Evolutionary conservation across 2,888 invertebrate genomes (phyloP).

Genomic region (Dolichopus griseipennis): DNA sequence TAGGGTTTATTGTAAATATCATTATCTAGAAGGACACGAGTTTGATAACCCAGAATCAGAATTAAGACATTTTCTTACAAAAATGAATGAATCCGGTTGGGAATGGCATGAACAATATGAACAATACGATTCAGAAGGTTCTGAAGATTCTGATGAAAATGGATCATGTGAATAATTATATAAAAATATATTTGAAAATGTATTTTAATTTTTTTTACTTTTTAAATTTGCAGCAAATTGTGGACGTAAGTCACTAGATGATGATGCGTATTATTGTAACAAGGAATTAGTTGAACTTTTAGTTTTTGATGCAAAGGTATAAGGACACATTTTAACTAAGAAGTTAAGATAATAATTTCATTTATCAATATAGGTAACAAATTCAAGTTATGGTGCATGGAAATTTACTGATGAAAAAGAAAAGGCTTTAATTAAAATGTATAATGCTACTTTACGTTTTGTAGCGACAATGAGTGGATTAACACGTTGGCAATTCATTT

Average conservation of each 20-base stretch:
- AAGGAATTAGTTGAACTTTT: constrained; percentile 74
- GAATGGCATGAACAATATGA: constrained; percentile 56
- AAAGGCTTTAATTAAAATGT: constrained; percentile 51
- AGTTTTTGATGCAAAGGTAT: constrained; percentile 80
- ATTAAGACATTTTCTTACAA: constrained; percentile 62
- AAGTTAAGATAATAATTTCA: not conserved
- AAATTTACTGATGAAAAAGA: constrained; percentile 47
- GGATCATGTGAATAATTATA: constrained; percentile 20
- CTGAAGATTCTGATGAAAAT: constrained; percentile 36
- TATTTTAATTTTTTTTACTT: constrained; percentile 1
- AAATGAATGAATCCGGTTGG: constrained; percentile 58
- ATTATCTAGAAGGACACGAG: constrained; percentile 69
- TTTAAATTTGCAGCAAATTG: constrained; percentile 45
- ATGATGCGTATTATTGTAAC: constrained; percentile 73
- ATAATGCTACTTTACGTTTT: constrained; percentile 68
- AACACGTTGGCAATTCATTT: constrained; percentile 75
- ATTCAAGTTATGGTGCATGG: constrained; percentile 53
- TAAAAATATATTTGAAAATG: not conserved
- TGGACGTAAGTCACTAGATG: constrained; percentile 51
- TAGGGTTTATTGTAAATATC: constrained; percentile 82
- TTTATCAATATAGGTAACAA: constrained; percentile 37
- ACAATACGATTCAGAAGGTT: constrained; percentile 33
- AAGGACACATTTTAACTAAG: constrained; percentile 28
- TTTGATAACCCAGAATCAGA: constrained; percentile 66
- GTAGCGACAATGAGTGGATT: constrained; percentile 84